Conservation (phyloP, 2,888 invertebrate species). For the Phaedon cochleariae region DNA sequence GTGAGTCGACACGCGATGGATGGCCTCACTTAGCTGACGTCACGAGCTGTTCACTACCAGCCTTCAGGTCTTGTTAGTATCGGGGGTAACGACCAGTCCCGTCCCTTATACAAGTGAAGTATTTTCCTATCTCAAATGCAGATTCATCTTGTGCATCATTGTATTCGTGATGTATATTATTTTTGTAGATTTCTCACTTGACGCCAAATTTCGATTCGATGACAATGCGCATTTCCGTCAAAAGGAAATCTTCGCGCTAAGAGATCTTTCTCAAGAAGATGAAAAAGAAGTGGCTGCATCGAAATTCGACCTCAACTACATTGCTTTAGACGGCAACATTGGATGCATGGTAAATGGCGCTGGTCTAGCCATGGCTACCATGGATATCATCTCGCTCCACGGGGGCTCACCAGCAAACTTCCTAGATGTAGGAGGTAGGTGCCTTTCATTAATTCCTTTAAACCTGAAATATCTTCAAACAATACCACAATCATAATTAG, state of each 20-base stretch:
- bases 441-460: not conserved
- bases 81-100: too few species aligned
- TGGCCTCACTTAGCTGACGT: too few species aligned
- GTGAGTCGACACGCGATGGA: too few species aligned
- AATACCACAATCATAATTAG: too few species aligned
- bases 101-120: too few species aligned
- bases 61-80: too few species aligned
- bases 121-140: too few species aligned
- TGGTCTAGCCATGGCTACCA: conserved; percentile 96
- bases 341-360: conserved; percentile 97
- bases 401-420: conserved; percentile 97
- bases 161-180: too few species aligned
- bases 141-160: too few species aligned
- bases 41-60: too few species aligned
- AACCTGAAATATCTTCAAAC: too few species aligned
- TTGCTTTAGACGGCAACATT: conserved; percentile 92
- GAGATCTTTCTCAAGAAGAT: conserved; percentile 93
- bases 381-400: conserved; percentile 97
- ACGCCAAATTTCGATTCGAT: conserved; percentile 95
- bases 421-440: conserved; percentile 85
- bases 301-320: conserved; percentile 90
- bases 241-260: conserved; percentile 81
- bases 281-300: conserved; percentile 91
- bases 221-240: conserved; percentile 95
- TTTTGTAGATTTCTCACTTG: conserved; percentile 78